These are phyloP conservation scores for Amphiprion clarkii DNA, from an alignment of 2,797 vertebrate species.

Conservation along the genomic window DNA sequence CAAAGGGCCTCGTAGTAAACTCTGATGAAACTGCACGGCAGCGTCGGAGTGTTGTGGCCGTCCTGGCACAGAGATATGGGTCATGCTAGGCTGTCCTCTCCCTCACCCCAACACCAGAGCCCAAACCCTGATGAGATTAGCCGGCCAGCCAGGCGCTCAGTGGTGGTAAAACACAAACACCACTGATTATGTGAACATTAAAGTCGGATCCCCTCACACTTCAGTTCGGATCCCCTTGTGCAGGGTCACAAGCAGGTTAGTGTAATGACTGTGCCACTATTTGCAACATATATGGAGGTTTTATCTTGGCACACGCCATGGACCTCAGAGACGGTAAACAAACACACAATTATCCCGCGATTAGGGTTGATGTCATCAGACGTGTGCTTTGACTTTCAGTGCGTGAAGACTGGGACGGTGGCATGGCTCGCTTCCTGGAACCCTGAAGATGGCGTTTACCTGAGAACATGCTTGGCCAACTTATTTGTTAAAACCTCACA, in stretches of 20 bases:
- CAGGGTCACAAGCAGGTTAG: constrained; percentile 69
- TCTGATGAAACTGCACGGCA: constrained; percentile 58
- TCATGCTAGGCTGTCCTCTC: constrained; percentile 83
- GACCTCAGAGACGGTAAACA: constrained; percentile 45
- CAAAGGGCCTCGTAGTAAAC: constrained; percentile 76
- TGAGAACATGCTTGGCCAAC: constrained; percentile 17
- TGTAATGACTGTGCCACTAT: constrained; percentile 25
- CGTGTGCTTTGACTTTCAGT: constrained; percentile 17
- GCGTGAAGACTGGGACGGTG: constrained; percentile 2
- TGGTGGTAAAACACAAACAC: constrained; percentile 81
- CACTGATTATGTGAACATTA: constrained; percentile 77
- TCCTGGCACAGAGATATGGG: constrained; percentile 82
- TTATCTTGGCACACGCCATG: neutral
- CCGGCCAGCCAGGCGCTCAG: constrained; percentile 75
- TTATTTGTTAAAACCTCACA: constrained; percentile 22
- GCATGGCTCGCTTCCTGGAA: constrained; percentile 15
- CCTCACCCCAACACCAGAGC: constrained; percentile 76
- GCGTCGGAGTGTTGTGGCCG: constrained; percentile 58
- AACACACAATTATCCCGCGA: constrained; percentile 51
- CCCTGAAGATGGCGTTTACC: neutral
- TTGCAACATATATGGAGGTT: constrained; percentile 1
- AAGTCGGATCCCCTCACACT: constrained; percentile 76
- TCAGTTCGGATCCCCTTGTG: constrained; percentile 65
- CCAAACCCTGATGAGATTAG: constrained; percentile 86
- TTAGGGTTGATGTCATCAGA: constrained; percentile 55